Conservation (phyloP, 2,797 vertebrate species). For the Danio albolineatus region DNA sequence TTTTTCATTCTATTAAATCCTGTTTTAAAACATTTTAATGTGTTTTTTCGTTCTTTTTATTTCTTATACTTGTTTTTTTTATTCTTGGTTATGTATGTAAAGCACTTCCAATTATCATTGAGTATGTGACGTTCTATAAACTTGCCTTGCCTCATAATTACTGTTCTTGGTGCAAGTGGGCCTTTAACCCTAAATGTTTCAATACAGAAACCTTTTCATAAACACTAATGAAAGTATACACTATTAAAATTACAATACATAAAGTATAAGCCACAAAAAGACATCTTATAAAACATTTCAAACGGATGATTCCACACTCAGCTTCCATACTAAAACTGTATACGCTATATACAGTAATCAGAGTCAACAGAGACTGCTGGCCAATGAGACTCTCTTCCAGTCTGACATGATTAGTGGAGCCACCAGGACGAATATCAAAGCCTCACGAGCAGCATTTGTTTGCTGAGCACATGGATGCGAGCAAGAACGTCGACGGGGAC, state of each 20-base stretch:
- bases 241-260: too few relatives aligned
- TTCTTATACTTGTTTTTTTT: too few relatives aligned
- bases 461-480: conserved; percentile 9
- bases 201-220: background rate
- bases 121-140: too few relatives aligned
- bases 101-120: too few relatives aligned
- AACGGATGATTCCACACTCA: background rate
- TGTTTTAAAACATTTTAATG: too few relatives aligned
- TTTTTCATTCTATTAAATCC: too few relatives aligned
- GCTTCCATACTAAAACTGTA: background rate
- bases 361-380: background rate
- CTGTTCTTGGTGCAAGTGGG: too few relatives aligned
- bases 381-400: conserved; percentile 36
- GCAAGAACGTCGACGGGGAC: background rate
- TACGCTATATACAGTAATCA: background rate
- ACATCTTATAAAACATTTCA: background rate
- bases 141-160: too few relatives aligned
- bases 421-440: background rate
- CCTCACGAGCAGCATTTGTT: background rate
- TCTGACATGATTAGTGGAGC: conserved; percentile 16
- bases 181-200: background rate
- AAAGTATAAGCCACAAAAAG: too few relatives aligned
- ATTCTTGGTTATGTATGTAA: too few relatives aligned
- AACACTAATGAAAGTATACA: background rate
- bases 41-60: too few relatives aligned